Conservation (phyloP, 2,888 invertebrate genomes). For the Ernsta delagoae region DNA sequence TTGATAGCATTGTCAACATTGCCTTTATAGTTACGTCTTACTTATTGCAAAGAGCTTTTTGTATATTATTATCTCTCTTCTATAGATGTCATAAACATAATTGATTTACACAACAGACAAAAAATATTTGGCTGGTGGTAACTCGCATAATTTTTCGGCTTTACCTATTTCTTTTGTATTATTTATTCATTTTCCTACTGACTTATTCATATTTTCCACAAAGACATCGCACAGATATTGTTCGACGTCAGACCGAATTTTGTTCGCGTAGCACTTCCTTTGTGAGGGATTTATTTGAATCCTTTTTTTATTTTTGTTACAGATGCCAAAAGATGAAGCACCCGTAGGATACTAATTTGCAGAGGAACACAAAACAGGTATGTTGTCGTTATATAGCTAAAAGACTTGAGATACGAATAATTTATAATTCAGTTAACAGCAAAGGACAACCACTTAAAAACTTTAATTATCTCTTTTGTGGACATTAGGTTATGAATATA, state of each 20-base stretch:
- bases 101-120: no score
- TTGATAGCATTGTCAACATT: no score
- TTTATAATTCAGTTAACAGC: conserved; percentile 5
- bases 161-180: background rate
- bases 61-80: no score
- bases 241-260: conserved; percentile 5
- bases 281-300: conserved; percentile 20
- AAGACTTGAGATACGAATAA: conserved; percentile 24
- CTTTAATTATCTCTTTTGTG: conserved; percentile 14
- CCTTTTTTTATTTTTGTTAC: conserved; percentile 32
- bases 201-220: conserved; percentile 14
- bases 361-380: conserved; percentile 37
- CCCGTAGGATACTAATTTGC: conserved; percentile 35
- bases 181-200: background rate
- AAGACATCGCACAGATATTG: conserved; percentile 13
- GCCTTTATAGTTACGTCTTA: no score
- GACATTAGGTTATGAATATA: no score
- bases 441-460: background rate
- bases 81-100: no score
- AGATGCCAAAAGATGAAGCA: conserved; percentile 41
- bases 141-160: no score
- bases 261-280: conserved; percentile 21
- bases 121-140: no score
- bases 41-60: no score
- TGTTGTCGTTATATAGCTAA: conserved; percentile 9